Evolutionary conservation across 1,140 invertebrate genomes (phyloP), one percentile per base, ranked within the genome.

Genomic region (Cyclina sinensis): DNA sequence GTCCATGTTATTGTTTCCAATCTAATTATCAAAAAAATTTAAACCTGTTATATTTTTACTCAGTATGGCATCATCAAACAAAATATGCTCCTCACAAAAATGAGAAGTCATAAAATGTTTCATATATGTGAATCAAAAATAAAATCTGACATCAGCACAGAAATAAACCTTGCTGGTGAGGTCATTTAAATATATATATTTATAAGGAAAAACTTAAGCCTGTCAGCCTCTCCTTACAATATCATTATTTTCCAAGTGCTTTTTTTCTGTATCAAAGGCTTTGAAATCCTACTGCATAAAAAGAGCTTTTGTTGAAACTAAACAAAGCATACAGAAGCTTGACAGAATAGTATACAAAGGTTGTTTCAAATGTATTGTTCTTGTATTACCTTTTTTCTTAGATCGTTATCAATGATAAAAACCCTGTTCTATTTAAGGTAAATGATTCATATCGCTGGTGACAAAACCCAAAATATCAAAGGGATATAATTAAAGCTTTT

Each of bases 271-370:
- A 43, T 43, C 43, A 43, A 43, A 43, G 14, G 43, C 43, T 43
- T 43, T 43, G 14, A 43, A 43, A 43, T 7, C 43, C 14, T 4
- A n/a, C n/a, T 4, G 43, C 43, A 73, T 16, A 73, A 9, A 70
- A 70, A n/a, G 39, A 7, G 35, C 37, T 9, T 73, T 73, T 73
- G 68, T 46, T 73, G 4, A 51, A 78, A 46, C 24, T 24, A 16
- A 48, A 78, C 30, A 46, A 32, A 51, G 43, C 32, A 51, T 78
- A 51, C 74, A 78, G 21, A 78, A 78, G 2, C 74, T 78, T 51
- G 35, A 78, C 16, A 12, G 51, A 46, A 21, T 16, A 27, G 4
- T 4, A 27, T 62, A 62, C 24, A 62, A 62, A 62, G 57, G 57
- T 14, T 62, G 57, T 62, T 62, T 62, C 57, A 62, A 2, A 4